phyloP scores from a whole-genome alignment of 2,797 vertebrate species.

The Protonibea diacanthus region DNA sequence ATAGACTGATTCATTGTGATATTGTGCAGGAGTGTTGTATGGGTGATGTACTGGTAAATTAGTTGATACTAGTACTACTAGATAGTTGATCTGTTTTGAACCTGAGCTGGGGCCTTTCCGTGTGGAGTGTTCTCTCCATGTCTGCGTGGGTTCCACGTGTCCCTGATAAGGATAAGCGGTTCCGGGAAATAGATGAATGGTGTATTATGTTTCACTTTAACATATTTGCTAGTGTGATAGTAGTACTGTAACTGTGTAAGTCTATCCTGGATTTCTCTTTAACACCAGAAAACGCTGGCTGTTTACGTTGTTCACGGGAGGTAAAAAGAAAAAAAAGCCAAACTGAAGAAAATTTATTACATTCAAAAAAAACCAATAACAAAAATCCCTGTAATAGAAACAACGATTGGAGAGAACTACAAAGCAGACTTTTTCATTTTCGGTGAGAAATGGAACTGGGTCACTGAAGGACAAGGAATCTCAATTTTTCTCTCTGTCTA shows the following conservation, averaged over 20 bases:
- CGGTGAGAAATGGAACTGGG: conserved; percentile 63
- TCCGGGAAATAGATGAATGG: no score
- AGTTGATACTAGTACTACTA: not conserved
- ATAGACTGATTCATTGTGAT: not conserved
- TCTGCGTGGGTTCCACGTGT: no score
- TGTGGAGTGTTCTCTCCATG: no score
- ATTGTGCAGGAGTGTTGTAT: not conserved
- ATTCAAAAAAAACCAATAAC: conserved; percentile 40
- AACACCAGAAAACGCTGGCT: conserved; percentile 1
- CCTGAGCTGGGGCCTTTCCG: no score
- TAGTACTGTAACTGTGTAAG: not conserved
- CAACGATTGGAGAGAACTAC: conserved; percentile 28
- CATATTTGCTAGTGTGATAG: not conserved
- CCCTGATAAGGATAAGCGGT: no score
- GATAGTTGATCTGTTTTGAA: no score
- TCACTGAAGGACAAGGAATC: conserved; percentile 76
- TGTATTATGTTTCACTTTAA: not conserved
- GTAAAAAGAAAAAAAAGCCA: not conserved
- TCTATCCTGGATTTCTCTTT: conserved; percentile 14
- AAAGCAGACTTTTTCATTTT: conserved; percentile 63
- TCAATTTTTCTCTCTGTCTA: conserved; percentile 54
- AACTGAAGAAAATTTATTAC: conserved; percentile 39
- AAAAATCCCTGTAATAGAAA: conserved; percentile 44
- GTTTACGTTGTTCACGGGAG: conserved; percentile 14
- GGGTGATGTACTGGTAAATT: not conserved